Conservation (phyloP, 2,888 invertebrate genomes). For the Andrena dorsata region DNA sequence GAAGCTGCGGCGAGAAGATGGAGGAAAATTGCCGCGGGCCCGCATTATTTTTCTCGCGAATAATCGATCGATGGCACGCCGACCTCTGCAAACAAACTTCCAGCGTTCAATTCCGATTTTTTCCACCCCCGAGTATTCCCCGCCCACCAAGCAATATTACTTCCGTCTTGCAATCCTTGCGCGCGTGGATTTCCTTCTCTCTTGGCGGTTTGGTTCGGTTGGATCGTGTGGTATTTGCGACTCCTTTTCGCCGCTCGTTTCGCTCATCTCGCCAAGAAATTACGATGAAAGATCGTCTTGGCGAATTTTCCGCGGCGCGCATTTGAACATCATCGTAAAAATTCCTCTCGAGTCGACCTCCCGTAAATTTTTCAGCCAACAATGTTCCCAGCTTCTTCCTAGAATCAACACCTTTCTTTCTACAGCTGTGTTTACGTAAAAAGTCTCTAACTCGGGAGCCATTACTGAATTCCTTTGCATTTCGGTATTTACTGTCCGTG, state of each 20-base stretch:
- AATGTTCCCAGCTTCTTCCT: background rate
- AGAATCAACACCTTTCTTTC: too few species aligned
- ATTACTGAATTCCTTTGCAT: conserved; percentile 32
- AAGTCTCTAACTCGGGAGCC: background rate
- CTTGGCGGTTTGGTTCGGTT: background rate
- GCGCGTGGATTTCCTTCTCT: background rate
- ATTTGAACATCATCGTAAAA: background rate
- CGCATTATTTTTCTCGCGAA: conserved; percentile 24
- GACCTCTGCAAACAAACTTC: conserved; percentile 24
- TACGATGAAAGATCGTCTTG: conserved; percentile 13
- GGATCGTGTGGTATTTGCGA: conserved; percentile 9
- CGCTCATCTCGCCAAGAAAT: conserved; percentile 11
- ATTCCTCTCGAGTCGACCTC: background rate
- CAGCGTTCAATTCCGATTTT: conserved; percentile 40
- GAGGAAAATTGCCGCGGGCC: background rate
- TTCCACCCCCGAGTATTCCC: conserved; percentile 10
- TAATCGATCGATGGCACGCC: conserved; percentile 31
- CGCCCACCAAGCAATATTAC: conserved; percentile 8
- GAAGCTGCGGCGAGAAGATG: background rate
- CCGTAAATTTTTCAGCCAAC: background rate
- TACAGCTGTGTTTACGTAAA: background rate
- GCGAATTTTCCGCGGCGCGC: conserved; percentile 1
- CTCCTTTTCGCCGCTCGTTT: background rate
- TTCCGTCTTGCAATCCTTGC: conserved; percentile 15
- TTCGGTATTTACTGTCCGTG: background rate